Percentiles rank a stretch among this genome's conserved stretches.
Conservation (phyloP, 1,140 invertebrate genomes). For the Phymastichus coffea region DNA sequence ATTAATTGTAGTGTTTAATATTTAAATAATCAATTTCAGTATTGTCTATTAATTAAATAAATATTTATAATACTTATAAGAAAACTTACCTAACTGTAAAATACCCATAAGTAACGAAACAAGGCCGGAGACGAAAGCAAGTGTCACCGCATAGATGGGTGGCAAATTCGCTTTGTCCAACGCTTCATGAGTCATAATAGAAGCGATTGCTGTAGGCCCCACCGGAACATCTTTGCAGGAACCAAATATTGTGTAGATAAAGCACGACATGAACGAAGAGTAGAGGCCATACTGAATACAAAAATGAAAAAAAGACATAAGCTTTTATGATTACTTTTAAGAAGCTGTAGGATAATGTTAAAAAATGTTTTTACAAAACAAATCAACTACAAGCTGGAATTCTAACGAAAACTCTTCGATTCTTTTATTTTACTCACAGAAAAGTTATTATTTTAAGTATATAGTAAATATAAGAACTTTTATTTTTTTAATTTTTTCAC, state of each 20-base stretch:
- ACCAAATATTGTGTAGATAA: conserved; percentile 75
- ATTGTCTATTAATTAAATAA: too few relatives aligned
- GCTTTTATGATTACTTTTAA: too few relatives aligned
- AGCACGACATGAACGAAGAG: conserved; percentile 83
- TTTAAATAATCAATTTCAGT: too few relatives aligned
- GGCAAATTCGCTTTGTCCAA: conserved; percentile 59
- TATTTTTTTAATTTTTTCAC: too few relatives aligned
- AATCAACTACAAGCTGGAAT: too few relatives aligned
- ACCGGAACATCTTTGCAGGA: conserved; percentile 75
- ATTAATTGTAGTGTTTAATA: too few relatives aligned
- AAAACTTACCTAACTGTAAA: conserved; percentile 72
- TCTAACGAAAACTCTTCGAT: too few relatives aligned
- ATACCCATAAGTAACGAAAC: conserved; percentile 81
- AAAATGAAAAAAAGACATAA: not conserved
- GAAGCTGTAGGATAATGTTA: too few relatives aligned
- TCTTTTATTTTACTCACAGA: too few relatives aligned
- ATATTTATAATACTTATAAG: not conserved
- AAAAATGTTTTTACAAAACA: too few relatives aligned
- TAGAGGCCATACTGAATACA: conserved; percentile 74
- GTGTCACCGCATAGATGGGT: conserved; percentile 73
- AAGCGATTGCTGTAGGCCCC: conserved; percentile 69
- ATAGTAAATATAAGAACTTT: too few relatives aligned
- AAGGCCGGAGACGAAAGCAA: conserved; percentile 79
- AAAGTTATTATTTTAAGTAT: too few relatives aligned
- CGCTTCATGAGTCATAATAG: conserved; percentile 67